Evolutionary conservation across 2,888 invertebrate species (phyloP).

Genomic region (Automeris io): DNA sequence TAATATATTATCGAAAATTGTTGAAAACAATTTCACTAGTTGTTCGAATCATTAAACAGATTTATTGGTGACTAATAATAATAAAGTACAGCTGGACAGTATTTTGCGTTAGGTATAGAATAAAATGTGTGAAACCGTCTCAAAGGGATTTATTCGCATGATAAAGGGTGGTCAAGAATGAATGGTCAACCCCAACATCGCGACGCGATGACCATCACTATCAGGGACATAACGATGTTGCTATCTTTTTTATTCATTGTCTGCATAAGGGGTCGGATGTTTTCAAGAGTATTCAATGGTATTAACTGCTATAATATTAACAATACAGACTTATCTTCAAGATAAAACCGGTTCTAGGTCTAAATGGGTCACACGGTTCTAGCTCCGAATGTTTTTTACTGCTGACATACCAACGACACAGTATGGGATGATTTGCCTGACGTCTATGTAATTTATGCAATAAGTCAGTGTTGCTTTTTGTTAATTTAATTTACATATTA

Average conservation of each 20-base stretch:
- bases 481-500: constrained; percentile 1
- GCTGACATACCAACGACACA: constrained; percentile 31
- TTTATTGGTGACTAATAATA: constrained; percentile 37
- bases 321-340: constrained; percentile 66
- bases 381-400: constrained; percentile 60
- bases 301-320: constrained; percentile 68
- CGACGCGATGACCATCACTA: constrained; percentile 52
- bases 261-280: constrained; percentile 61
- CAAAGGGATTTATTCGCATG: constrained; percentile 47
- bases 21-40: constrained; percentile 69
- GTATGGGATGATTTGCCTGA: constrained; percentile 17
- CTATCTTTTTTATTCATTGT: constrained; percentile 70
- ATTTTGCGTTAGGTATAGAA: constrained; percentile 44
- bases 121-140: constrained; percentile 44
- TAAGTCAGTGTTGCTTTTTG: neutral
- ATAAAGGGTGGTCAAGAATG: constrained; percentile 58
- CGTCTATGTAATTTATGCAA: neutral
- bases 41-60: constrained; percentile 52
- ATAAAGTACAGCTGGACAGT: constrained; percentile 32
- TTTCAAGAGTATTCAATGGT: constrained; percentile 65
- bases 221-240: constrained; percentile 56
- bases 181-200: constrained; percentile 65
- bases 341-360: constrained; percentile 71
- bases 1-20: constrained; percentile 71
- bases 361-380: constrained; percentile 77